Evolutionary conservation across 2,797 vertebrate species (phyloP).

Genomic region (Clarias laeviceps): DNA sequence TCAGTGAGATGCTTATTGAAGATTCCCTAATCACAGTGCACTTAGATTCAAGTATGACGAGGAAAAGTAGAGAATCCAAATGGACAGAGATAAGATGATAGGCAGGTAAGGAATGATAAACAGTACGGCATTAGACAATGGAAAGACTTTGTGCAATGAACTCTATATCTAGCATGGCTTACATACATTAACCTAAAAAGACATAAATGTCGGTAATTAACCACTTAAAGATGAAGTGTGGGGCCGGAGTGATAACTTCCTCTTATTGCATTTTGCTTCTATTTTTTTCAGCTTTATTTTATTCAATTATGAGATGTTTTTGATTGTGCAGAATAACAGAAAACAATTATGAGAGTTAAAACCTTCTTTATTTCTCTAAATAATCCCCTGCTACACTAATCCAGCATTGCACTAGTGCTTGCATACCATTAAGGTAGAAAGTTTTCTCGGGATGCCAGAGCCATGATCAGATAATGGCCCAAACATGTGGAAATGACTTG

Average conservation of each 20-base stretch:
- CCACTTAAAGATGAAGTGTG: neutral
- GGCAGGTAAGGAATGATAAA: slow-evolving; percentile 7
- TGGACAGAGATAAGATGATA: neutral
- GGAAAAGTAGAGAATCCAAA: neutral
- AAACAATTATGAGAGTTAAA: too few species aligned
- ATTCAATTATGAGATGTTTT: too few species aligned
- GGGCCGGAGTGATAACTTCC: neutral
- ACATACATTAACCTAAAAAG: neutral
- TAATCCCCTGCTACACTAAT: too few species aligned
- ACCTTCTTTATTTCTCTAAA: too few species aligned
- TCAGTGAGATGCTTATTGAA: neutral
- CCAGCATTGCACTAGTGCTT: too few species aligned
- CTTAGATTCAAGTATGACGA: neutral
- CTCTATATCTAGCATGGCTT: neutral
- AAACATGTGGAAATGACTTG: too few species aligned
- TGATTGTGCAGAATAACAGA: too few species aligned
- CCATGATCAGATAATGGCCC: too few species aligned
- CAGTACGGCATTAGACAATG: neutral
- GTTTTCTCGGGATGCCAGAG: too few species aligned
- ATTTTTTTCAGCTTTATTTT: too few species aligned
- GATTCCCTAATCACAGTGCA: neutral
- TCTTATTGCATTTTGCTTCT: too few species aligned
- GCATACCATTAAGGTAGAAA: too few species aligned
- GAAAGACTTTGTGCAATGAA: neutral
- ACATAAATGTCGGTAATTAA: neutral